Percentiles rank a stretch among this genome's conserved stretches.
phyloP scores from a whole-genome alignment of 2,113 vertebrate genomes.

The Heteronetta atricapilla region DNA sequence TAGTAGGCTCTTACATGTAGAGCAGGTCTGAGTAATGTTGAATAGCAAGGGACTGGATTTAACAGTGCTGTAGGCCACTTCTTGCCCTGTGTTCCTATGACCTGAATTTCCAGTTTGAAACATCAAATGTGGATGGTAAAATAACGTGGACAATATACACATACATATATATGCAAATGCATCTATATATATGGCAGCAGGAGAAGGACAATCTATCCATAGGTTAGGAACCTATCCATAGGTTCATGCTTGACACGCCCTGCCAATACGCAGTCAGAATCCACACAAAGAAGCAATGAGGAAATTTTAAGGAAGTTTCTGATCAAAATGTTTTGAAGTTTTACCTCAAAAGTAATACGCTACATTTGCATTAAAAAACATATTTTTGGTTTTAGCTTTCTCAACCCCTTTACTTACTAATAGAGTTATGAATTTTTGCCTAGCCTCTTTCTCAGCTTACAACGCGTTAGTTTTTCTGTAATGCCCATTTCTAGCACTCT shows the following conservation, averaged over 20 bases:
- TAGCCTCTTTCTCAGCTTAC: neutral
- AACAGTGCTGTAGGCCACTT: neutral
- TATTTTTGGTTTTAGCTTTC: neutral
- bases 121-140: rapidly evolving
- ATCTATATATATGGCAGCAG: neutral
- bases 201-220: neutral
- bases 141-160: rapidly evolving
- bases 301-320: neutral
- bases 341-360: neutral
- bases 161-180: neutral
- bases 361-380: neutral
- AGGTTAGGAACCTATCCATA: too few relatives aligned
- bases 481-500: too few relatives aligned
- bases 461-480: neutral
- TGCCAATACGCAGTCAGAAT: too few relatives aligned
- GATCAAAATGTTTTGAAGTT: too few relatives aligned
- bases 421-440: neutral
- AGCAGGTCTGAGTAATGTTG: rapidly evolving
- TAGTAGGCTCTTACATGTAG: rapidly evolving
- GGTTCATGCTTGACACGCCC: too few relatives aligned
- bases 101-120: neutral
- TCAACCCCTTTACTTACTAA: neutral
- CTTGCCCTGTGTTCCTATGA: rapidly evolving
- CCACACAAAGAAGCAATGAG: too few relatives aligned
- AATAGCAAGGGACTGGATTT: rapidly evolving